Percentiles rank a stretch among this genome's conserved stretches.
phyloP scores from a whole-genome alignment of 2,113 vertebrate species.

The Phaethornis superciliosus region DNA sequence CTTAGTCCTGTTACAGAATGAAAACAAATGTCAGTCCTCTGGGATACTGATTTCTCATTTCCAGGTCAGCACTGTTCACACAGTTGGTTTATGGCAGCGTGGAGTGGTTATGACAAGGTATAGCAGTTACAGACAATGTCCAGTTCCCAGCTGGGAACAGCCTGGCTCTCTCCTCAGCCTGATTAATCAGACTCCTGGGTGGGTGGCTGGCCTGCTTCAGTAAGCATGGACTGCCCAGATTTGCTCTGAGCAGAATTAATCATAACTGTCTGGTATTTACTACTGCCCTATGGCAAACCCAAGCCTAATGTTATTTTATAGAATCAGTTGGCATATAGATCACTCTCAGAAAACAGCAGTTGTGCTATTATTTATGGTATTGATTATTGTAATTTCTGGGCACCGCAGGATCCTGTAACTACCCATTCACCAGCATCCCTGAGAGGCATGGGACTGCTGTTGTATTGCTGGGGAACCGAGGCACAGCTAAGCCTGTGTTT shows the following conservation, averaged over 20 bases:
- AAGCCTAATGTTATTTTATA: not conserved
- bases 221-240: not conserved
- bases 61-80: conserved; percentile 27
- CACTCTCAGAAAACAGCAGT: conserved; percentile 34
- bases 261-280: not conserved
- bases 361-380: not conserved
- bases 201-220: not conserved
- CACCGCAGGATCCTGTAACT: not conserved
- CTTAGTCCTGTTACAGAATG: not conserved
- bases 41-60: conserved; percentile 32
- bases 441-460: not conserved
- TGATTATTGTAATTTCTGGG: not conserved
- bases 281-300: not conserved
- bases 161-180: conserved; percentile 20
- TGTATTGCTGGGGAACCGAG: not conserved
- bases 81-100: conserved; percentile 11
- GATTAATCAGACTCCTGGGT: not conserved
- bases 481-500: not conserved
- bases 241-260: not conserved
- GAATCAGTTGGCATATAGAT: not conserved
- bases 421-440: not conserved
- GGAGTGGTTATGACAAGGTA: conserved; percentile 44
- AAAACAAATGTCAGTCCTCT: conserved; percentile 53
- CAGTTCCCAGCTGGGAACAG: conserved; percentile 39
- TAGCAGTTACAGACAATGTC: conserved; percentile 4